A percentile compares a stretch with the other conserved stretches of the same genome.
These are phyloP conservation scores for Sebastes iracundus DNA, from an alignment of 2,797 vertebrate genomes.

Conservation along the genomic window DNA sequence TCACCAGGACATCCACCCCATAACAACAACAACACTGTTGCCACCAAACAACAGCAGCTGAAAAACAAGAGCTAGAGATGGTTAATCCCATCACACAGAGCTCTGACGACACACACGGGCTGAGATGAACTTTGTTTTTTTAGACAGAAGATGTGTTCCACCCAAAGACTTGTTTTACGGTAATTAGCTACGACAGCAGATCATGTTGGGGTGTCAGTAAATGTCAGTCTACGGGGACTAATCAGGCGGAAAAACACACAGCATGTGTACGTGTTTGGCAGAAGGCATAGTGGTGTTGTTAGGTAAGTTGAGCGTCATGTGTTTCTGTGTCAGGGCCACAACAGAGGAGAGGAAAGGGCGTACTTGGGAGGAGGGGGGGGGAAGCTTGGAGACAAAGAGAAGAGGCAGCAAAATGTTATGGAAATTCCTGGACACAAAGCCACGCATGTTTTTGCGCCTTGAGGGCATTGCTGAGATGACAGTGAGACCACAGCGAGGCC, in stretches of 20 bases:
- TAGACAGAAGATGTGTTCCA: not conserved
- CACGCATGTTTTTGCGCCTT: conserved; percentile 11
- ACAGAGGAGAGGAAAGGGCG: conserved; percentile 19
- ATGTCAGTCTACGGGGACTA: conserved; percentile 8
- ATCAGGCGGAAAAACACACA: conserved; percentile 14
- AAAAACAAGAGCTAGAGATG: not conserved
- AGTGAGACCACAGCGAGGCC: conserved; percentile 11
- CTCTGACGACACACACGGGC: not conserved
- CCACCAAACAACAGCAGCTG: conserved; percentile 1
- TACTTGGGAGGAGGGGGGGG: not conserved
- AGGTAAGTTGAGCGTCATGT: not conserved
- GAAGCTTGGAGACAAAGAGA: conserved; percentile 18
- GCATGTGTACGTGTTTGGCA: not conserved
- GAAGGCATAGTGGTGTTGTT: conserved; percentile 11
- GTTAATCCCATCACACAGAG: not conserved
- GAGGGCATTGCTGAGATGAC: conserved; percentile 17
- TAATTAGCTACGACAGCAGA: conserved; percentile 18
- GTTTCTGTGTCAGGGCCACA: conserved; percentile 6
- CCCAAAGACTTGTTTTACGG: not conserved
- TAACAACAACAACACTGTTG: conserved; percentile 14
- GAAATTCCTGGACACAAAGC: conserved; percentile 45
- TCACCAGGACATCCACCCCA: not conserved
- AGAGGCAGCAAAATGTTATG: conserved; percentile 26
- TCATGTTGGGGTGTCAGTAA: conserved; percentile 10
- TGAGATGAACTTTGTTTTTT: not conserved